Conservation (phyloP, 30 jellyfish, hydroid and myxozoan genomes). For the Chrysaora quinquecirrha region DNA sequence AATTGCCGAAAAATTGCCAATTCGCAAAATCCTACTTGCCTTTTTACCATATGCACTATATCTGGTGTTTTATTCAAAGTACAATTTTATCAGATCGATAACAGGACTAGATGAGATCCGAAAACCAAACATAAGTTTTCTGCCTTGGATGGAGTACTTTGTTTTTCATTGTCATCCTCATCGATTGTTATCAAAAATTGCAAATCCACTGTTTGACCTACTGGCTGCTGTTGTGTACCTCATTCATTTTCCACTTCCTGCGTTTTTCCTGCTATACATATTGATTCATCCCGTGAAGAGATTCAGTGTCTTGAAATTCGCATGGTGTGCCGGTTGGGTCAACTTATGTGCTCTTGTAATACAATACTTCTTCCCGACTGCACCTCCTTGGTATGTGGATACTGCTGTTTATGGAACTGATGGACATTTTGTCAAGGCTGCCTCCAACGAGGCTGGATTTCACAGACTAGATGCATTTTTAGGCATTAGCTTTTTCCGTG, state of each 20-base stretch:
- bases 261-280: conserved; percentile 76
- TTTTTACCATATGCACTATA: conserved; percentile 72
- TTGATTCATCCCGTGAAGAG: conserved; percentile 66
- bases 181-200: conserved; percentile 81
- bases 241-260: conserved; percentile 95
- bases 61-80: conserved; percentile 76
- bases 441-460: conserved; percentile 95
- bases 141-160: conserved; percentile 93
- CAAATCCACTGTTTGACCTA: conserved; percentile 88
- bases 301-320: conserved; percentile 70
- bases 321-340: conserved; percentile 99
- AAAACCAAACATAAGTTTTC: conserved; percentile 84
- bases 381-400: conserved; percentile 99
- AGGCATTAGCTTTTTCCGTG: conserved; percentile 84
- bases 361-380: conserved; percentile 93
- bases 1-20: conserved; percentile 67
- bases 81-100: conserved; percentile 58
- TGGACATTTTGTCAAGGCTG: conserved; percentile 87
- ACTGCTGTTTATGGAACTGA: conserved; percentile 91
- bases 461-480: conserved; percentile 95
- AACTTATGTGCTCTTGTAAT: conserved; percentile 74
- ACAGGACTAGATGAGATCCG: conserved; percentile 91
- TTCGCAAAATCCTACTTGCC: conserved; percentile 67
- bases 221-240: conserved; percentile 95
- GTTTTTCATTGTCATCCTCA: conserved; percentile 96